Evolutionary conservation across 2,113 vertebrate species (phyloP).

Genomic region (Grantiella picta): DNA sequence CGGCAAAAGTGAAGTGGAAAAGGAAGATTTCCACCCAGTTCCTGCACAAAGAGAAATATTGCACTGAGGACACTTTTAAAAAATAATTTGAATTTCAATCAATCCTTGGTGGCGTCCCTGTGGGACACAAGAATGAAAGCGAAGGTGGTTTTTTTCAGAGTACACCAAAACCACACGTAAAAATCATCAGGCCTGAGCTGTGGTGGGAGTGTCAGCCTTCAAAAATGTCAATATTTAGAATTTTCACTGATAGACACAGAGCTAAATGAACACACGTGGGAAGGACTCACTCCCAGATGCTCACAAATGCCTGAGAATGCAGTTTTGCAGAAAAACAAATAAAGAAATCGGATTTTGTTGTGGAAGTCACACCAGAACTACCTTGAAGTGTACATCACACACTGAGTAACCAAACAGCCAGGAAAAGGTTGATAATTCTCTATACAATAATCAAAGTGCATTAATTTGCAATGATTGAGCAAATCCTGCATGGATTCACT

Average conservation of each 20-base stretch:
- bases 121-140: neutral
- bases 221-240: slow-evolving; percentile 45
- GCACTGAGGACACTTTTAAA: neutral
- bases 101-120: neutral
- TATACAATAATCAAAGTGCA: accelerated
- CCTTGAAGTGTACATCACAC: neutral
- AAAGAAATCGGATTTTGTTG: neutral
- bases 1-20: neutral
- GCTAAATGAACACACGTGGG: slow-evolving; percentile 34
- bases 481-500: neutral
- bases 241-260: neutral
- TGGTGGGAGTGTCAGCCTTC: neutral
- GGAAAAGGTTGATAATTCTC: neutral
- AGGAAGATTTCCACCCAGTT: neutral
- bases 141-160: neutral
- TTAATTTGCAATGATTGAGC: neutral
- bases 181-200: neutral
- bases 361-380: neutral
- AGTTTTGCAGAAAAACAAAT: neutral
- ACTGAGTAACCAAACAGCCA: neutral
- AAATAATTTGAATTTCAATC: neutral
- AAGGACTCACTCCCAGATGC: slow-evolving; percentile 35
- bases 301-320: neutral
- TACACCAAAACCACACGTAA: neutral
- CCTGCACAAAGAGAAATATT: neutral